These are phyloP conservation scores for Aythya baeri DNA, from an alignment of 2,113 vertebrate genomes.

Conservation along the genomic window DNA sequence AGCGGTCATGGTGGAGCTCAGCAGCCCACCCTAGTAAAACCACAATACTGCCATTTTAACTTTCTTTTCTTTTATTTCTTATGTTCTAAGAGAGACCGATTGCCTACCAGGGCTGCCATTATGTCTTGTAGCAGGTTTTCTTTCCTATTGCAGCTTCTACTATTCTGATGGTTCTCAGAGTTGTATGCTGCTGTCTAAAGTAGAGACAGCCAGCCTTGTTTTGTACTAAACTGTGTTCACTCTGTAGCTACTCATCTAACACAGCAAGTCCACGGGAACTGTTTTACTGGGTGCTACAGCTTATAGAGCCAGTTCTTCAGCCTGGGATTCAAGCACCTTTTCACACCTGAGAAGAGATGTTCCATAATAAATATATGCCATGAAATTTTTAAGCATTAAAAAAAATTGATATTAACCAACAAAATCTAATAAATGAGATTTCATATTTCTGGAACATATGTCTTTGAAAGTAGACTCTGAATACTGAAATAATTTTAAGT, in stretches of 20 bases:
- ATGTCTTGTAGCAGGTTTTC: not conserved
- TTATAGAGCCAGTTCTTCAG: not conserved
- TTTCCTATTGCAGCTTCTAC: not conserved
- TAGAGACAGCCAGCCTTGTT: not conserved
- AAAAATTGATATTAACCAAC: accelerated
- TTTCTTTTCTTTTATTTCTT: not conserved
- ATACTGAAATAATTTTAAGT: not conserved
- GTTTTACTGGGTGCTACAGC: not conserved
- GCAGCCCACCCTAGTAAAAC: too few species aligned
- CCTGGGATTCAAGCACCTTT: not conserved
- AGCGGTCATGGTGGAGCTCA: too few species aligned
- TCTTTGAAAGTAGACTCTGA: not conserved
- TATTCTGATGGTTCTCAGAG: not conserved
- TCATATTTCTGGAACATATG: not conserved
- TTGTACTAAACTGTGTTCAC: not conserved
- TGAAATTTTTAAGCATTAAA: not conserved
- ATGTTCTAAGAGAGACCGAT: not conserved
- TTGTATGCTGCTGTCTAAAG: not conserved
- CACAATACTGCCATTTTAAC: too few species aligned
- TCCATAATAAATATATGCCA: not conserved
- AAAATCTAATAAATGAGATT: not conserved
- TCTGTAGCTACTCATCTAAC: not conserved
- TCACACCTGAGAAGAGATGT: not conserved
- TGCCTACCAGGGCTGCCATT: not conserved
- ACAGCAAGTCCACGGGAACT: not conserved